These are phyloP conservation scores for Lycaon pictus DNA, from an alignment of 2,113 vertebrate species.

Conservation along the genomic window DNA sequence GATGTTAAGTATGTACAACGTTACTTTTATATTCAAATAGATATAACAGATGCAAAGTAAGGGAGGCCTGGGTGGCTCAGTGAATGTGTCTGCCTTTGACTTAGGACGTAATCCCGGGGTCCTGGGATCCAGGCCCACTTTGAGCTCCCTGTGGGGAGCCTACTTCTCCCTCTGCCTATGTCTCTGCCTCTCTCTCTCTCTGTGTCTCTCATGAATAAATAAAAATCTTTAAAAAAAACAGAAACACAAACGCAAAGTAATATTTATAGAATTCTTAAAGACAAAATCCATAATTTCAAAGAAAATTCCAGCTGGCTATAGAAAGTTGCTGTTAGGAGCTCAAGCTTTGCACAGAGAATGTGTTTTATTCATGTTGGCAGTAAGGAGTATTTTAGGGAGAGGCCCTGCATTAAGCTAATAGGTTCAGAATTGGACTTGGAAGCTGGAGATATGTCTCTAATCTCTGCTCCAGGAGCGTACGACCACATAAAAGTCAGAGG, in stretches of 20 bases:
- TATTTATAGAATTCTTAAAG: background rate
- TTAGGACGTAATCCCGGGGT: no score
- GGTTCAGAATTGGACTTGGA: background rate
- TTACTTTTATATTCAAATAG: background rate
- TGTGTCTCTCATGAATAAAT: no score
- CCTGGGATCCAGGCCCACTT: no score
- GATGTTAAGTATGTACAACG: background rate
- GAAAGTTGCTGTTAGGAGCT: background rate
- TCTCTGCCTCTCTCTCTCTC: no score
- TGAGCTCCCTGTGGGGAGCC: no score
- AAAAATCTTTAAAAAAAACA: no score
- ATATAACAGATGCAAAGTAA: background rate
- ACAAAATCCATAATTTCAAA: background rate
- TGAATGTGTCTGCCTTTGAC: no score
- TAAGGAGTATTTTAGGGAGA: background rate
- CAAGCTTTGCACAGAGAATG: background rate
- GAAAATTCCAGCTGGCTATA: background rate
- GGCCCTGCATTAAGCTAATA: background rate
- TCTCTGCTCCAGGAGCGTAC: background rate
- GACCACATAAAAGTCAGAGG: conserved; percentile 7
- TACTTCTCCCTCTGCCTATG: no score
- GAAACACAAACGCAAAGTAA: background rate
- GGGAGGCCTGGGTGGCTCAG: no score
- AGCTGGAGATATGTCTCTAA: background rate
- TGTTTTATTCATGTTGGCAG: background rate